Evolutionary conservation across 2,797 vertebrate species (phyloP).

Genomic region (Characodon lateralis): DNA sequence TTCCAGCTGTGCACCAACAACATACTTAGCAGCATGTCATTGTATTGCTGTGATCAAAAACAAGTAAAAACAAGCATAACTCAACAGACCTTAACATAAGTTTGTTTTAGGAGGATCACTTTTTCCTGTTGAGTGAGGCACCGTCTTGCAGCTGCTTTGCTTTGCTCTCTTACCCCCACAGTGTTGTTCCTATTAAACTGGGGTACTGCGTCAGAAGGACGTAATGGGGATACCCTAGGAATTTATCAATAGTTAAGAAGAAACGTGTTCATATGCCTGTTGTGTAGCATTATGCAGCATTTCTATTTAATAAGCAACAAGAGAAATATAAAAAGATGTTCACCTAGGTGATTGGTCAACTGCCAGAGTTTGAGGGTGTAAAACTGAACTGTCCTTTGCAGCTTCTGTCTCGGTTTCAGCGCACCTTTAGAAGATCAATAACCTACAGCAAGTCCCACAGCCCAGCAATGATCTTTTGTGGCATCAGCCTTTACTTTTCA

Average conservation of each 20-base stretch:
- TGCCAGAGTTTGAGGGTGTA: not conserved
- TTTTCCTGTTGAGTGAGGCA: conserved; percentile 75
- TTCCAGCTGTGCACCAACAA: not conserved
- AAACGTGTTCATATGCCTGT: conserved; percentile 42
- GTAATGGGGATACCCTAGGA: conserved; percentile 54
- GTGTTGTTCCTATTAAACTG: conserved; percentile 71
- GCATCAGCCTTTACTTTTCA: not conserved
- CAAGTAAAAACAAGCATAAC: not conserved
- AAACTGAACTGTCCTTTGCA: not conserved
- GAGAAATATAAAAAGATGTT: not conserved
- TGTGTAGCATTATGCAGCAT: conserved; percentile 12
- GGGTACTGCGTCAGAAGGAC: conserved; percentile 59
- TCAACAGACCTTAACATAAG: conserved; percentile 67
- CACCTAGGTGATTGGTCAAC: not conserved
- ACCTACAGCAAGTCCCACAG: no score
- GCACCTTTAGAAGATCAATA: not conserved
- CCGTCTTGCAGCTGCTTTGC: conserved; percentile 80
- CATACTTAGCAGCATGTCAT: not conserved
- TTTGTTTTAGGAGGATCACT: conserved; percentile 70
- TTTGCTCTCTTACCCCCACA: conserved; percentile 72
- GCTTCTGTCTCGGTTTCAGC: not conserved
- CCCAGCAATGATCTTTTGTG: not conserved
- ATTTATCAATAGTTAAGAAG: conserved; percentile 62
- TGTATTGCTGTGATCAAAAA: not conserved
- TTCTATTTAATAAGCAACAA: not conserved